Evolutionary conservation across 2,113 vertebrate species (phyloP).

Genomic region (Turdus rufiventris): DNA sequence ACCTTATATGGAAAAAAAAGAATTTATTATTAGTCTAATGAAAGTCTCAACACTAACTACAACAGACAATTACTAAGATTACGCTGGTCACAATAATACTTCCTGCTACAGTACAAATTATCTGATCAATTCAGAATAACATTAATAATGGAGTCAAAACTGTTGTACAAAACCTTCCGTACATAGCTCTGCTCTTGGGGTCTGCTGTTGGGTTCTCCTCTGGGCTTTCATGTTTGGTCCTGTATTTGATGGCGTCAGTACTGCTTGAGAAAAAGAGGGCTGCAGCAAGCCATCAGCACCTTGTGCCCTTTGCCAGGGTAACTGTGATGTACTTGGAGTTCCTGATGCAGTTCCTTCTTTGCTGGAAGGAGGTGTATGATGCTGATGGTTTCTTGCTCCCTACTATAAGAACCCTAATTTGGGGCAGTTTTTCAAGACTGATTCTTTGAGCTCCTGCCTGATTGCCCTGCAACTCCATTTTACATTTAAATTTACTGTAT

Average conservation of each 20-base stretch:
- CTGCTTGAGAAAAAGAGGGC: not conserved
- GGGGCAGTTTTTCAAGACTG: not conserved
- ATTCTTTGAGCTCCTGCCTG: not conserved
- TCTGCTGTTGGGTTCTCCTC: not conserved
- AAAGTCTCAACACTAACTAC: not conserved
- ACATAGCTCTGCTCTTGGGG: not conserved
- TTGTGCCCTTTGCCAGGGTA: not conserved
- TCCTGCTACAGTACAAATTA: not conserved
- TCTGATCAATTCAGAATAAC: not conserved
- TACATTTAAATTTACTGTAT: not conserved
- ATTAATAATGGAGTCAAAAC: not conserved
- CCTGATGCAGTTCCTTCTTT: not conserved
- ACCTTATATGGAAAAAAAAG: not conserved
- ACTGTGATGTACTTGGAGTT: not conserved
- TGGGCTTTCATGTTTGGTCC: not conserved
- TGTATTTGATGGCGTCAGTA: not conserved
- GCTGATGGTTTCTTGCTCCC: not conserved
- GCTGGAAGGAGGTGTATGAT: not conserved
- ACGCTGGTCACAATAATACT: not conserved
- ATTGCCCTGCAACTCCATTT: not conserved
- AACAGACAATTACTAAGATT: not conserved
- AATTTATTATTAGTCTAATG: not conserved
- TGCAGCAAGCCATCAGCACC: not conserved
- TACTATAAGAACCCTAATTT: no score
- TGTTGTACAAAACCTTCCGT: not conserved